Conservation (phyloP, 2,113 vertebrate genomes). For the Dipodomys ordii region DNA sequence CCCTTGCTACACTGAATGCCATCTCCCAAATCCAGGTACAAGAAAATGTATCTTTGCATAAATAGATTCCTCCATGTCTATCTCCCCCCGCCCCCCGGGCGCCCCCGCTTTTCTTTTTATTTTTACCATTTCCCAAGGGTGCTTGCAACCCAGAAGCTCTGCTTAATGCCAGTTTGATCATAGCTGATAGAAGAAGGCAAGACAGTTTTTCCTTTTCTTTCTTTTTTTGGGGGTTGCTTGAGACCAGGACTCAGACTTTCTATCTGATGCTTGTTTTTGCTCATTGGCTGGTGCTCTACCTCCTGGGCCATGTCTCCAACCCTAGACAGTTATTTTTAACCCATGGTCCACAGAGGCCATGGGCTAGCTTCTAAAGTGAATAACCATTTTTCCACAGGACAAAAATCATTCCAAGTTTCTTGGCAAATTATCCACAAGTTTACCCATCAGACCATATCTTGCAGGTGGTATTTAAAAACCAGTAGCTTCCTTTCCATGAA, state of each 20-base stretch:
- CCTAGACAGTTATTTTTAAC: neutral
- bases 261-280: no score
- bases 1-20: neutral
- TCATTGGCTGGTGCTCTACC: no score
- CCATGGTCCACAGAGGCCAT: neutral
- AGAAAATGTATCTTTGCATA: neutral
- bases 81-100: no score
- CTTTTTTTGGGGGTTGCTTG: no score
- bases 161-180: neutral
- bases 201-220: neutral
- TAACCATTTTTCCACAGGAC: neutral
- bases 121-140: neutral
- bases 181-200: neutral
- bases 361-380: neutral
- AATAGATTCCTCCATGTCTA: neutral
- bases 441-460: neutral
- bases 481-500: neutral
- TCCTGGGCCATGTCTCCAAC: no score
- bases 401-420: neutral
- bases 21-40: neutral
- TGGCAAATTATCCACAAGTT: neutral
- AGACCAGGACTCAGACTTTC: no score
- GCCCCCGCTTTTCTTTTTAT: no score
- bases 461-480: neutral
- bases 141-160: neutral